Base-by-base conservation (phyloP, 2,113 vertebrate genomes). In the Melanostigma gelatinosum region DNA sequence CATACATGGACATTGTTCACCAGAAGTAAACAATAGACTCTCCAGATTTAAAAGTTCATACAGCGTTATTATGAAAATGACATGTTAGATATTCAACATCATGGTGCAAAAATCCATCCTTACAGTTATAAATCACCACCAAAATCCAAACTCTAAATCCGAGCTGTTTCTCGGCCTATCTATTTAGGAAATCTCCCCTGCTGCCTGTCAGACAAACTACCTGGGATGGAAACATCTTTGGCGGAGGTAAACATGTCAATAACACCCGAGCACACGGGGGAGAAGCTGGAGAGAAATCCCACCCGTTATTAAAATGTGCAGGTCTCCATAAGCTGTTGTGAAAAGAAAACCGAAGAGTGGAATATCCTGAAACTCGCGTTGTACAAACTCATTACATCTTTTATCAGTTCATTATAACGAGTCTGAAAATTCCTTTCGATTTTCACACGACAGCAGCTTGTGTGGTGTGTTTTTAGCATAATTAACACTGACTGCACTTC, bases 161-260 rank as follows among this genome's bases (percentile, higher is more conserved):
- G 44, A 34, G 38, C 52, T 11, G 29, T 77, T 85, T 76, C 36
- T 61, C 6, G 3, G 62, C 38, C n/a, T 18, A 20, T 63, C 57
- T 40, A 44, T 69, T 57, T 16, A 22, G n/a, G 1, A 68, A 54
- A 54, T 55, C 48, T 75, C 75, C 68, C 64, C 69, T 38, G 75
- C 60, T 18, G 48, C 61, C 76, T 77, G 86, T 85, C 85, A 74
- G 63, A 78, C 40, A 80, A 80, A 80, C 72, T 50, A 85, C 58
- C 62, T 61, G 24, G 63, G 40, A 75, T 78, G 68, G 79, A 66
- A 75, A 79, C 27, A 63, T 77, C 72, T 72, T 42, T 83, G 83
- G 75, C 76, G 52, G 87, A 72, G 34, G 82, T 86, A 90, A 93
- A 93, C 87, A 92, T 78, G 85, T 89, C 89, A 92, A 85, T 86